Conservation (phyloP, 1,140 invertebrate genomes). For the Aphaenogaster floridana region DNA sequence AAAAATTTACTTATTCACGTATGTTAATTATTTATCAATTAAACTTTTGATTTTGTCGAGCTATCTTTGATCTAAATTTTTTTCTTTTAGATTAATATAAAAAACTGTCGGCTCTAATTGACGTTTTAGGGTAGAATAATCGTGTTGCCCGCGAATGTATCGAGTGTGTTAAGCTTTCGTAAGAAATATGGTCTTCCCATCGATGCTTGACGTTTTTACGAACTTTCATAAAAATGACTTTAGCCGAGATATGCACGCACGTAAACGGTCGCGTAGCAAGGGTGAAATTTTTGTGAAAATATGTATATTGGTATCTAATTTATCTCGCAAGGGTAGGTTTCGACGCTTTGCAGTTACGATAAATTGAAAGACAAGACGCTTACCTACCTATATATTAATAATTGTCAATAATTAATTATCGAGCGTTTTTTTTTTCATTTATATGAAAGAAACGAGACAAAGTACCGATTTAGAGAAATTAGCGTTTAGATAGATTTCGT, state of each 20-base stretch:
- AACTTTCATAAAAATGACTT: slow-evolving; percentile 48
- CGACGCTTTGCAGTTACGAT: slow-evolving; percentile 41
- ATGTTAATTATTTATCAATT: background rate
- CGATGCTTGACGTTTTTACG: slow-evolving; percentile 69
- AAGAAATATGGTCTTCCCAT: slow-evolving; percentile 74
- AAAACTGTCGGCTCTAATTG: background rate
- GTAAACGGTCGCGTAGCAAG: slow-evolving; percentile 17
- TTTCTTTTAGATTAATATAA: background rate
- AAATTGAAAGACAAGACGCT: slow-evolving; percentile 50
- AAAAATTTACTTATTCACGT: background rate
- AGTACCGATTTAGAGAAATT: slow-evolving; percentile 73
- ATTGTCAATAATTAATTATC: slow-evolving; percentile 64
- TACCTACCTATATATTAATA: slow-evolving; percentile 62
- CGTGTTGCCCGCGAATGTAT: slow-evolving; percentile 20
- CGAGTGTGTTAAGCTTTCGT: slow-evolving; percentile 57
- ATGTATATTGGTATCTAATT: slow-evolving; percentile 62
- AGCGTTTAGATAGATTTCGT: slow-evolving; percentile 78
- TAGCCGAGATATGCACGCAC: slow-evolving; percentile 19
- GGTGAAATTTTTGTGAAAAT: slow-evolving; percentile 61
- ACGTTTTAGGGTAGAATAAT: background rate
- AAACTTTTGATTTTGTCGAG: background rate
- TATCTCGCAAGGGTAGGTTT: slow-evolving; percentile 64
- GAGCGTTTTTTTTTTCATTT: slow-evolving; percentile 71
- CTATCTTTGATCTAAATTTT: background rate
- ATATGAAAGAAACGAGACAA: slow-evolving; percentile 65